phyloP scores from a whole-genome alignment of 2,113 vertebrate genomes.

The Pseudopipra pipra region DNA sequence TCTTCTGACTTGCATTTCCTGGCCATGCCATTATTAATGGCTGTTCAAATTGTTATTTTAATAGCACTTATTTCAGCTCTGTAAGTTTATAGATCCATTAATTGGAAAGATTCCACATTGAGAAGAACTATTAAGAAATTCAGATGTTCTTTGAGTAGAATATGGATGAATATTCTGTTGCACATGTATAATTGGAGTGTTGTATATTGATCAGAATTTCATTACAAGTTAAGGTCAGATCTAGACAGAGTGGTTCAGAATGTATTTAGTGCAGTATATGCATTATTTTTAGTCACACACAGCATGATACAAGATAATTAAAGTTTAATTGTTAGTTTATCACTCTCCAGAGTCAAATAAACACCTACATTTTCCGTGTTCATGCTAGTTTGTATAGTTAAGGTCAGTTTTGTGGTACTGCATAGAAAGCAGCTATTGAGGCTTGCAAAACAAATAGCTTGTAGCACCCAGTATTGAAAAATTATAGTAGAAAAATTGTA shows the following conservation, averaged over 20 bases:
- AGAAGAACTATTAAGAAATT: neutral
- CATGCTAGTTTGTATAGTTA: neutral
- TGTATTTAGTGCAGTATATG: neutral
- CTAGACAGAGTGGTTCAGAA: neutral
- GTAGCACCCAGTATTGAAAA: neutral
- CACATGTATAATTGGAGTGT: neutral
- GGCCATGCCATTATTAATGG: neutral
- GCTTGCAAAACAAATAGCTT: neutral
- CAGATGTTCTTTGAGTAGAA: neutral
- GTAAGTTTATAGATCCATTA: neutral
- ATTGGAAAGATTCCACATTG: neutral
- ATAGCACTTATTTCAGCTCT: neutral
- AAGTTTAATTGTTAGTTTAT: constrained; percentile 14
- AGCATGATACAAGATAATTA: neutral
- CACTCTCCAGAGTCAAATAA: neutral
- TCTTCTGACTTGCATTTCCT: neutral
- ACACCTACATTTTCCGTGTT: neutral
- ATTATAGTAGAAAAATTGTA: neutral
- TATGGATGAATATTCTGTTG: neutral
- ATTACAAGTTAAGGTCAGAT: neutral
- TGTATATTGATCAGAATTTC: constrained; percentile 6
- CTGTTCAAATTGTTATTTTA: neutral
- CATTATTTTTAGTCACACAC: neutral
- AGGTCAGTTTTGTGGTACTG: neutral
- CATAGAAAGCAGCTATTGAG: neutral